Evolutionary conservation across 2,113 vertebrate genomes (phyloP), one percentile per base, ranked within the genome.

Genomic region (Aleadryas rufinucha): DNA sequence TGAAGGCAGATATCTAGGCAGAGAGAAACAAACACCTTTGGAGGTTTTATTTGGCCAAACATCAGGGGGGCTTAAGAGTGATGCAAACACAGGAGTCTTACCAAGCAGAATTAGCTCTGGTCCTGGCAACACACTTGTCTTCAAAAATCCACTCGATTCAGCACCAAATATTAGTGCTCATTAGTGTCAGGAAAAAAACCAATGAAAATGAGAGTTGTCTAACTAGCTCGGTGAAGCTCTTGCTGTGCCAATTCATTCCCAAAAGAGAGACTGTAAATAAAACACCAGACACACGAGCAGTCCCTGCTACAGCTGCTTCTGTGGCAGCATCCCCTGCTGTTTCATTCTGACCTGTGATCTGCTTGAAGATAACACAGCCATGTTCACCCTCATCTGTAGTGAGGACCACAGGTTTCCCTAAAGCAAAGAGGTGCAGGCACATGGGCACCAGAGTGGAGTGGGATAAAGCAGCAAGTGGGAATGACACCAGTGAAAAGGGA

Each of bases 201-300:
- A 30, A 8, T 0, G 0, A 41, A 18, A 60, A 64, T 18, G 14
- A 42, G 27, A 72, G 23, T 17, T 84, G 6, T 68, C 17, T 28
- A 71, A 61, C 10, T 6, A n/a, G 4, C 10, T 53, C 3, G 4
- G n/a, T 41, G 74, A 35, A 83, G 21, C 11, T 71, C 24, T 45
- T 59, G 23, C 54, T 88, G 64, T 82, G 31, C 45, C 22, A 13
- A 42, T 78, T 83, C 17, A 6, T 33, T 76, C 57, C 56, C 21
- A 27, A 31, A 68, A 35, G 3, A 9, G 28, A 52, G 54, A 39
- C 30, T 44, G 16, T 49, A 37, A 53, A 27, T 21, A 2, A 60
- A 93, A 22, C n/a, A 20, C 15, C 35, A 66, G 42, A 19, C 7
- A 49, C 3, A 53, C 0, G 0, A 53, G 60, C 70, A 52, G 21